Conservation (phyloP, 2,888 invertebrate genomes). For the Ariolimax columbianus region DNA sequence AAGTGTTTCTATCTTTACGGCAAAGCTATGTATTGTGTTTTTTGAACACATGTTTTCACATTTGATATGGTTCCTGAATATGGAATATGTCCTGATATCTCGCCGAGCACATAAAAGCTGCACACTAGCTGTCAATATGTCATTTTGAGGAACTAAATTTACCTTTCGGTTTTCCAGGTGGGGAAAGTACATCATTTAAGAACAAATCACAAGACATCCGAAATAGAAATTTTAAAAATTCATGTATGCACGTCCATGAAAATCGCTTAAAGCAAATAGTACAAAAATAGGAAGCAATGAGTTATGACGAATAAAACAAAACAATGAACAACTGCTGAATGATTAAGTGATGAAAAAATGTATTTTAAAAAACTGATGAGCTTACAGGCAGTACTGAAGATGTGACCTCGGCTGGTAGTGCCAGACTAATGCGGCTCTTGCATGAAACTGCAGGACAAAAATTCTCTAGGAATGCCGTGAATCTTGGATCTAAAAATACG, state of each 20-base stretch:
- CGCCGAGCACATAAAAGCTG: neutral
- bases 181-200: neutral
- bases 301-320: neutral
- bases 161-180: neutral
- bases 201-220: neutral
- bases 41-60: too few relatives aligned
- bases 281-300: too few relatives aligned
- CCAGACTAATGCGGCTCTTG: neutral
- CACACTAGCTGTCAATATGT: neutral
- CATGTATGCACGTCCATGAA: neutral
- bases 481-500: constrained; percentile 19
- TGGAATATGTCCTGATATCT: too few relatives aligned
- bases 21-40: too few relatives aligned
- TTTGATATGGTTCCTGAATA: too few relatives aligned
- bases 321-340: neutral
- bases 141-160: neutral
- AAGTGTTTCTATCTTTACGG: too few relatives aligned
- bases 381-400: neutral
- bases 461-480: neutral
- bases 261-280: too few relatives aligned
- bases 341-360: neutral
- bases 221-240: neutral
- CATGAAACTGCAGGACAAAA: neutral
- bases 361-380: neutral
- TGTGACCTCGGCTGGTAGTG: neutral